These are phyloP conservation scores for Heliconius aoede DNA, from an alignment of 2,888 invertebrate genomes.

Conservation along the genomic window DNA sequence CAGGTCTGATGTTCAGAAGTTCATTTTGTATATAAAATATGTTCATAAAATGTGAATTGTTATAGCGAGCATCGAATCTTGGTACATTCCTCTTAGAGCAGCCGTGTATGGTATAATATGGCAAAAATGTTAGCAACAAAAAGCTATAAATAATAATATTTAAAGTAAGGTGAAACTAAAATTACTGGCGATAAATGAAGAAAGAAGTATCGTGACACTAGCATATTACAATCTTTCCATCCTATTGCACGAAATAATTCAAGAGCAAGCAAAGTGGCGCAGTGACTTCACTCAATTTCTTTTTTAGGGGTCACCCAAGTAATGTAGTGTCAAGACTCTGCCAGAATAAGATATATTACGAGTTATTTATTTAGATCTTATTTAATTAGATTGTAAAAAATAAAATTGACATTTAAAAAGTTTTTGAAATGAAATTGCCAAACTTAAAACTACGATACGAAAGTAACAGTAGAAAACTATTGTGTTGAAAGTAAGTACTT, in stretches of 20 bases:
- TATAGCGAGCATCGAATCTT: neutral
- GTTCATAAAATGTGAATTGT: slow-evolving; percentile 12
- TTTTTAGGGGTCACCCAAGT: too few species aligned
- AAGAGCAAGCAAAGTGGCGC: too few species aligned
- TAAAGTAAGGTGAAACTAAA: too few species aligned
- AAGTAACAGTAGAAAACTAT: neutral
- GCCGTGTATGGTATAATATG: neutral
- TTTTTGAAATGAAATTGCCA: neutral
- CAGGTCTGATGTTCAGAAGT: neutral
- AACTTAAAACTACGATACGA: neutral
- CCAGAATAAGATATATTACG: too few species aligned
- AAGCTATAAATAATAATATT: neutral
- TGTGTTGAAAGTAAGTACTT: neutral
- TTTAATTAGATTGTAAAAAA: neutral
- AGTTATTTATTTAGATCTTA: too few species aligned
- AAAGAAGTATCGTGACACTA: too few species aligned
- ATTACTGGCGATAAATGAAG: too few species aligned
- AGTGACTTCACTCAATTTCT: too few species aligned
- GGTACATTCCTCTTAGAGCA: neutral
- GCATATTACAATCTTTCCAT: too few species aligned
- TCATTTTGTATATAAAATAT: neutral
- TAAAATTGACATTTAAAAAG: neutral
- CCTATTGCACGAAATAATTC: too few species aligned
- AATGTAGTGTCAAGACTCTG: too few species aligned
- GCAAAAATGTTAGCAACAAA: neutral